phyloP scores from a whole-genome alignment of 2,113 vertebrate species.

The Neotragus pygmaeus region DNA sequence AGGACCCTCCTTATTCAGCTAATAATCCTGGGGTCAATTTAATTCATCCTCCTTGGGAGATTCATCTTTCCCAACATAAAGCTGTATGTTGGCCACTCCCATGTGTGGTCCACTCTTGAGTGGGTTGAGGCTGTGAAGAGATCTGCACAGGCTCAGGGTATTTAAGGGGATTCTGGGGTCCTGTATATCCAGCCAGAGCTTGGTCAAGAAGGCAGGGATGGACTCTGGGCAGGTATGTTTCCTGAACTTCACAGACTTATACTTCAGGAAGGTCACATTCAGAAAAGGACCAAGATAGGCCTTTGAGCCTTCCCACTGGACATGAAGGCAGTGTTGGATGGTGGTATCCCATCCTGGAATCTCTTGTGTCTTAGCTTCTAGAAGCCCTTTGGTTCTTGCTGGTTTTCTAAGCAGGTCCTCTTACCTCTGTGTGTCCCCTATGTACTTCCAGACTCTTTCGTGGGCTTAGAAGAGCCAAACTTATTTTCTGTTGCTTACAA shows the following conservation, averaged over 20 bases:
- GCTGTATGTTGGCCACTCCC: accelerated
- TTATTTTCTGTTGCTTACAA: not conserved
- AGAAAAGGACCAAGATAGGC: accelerated
- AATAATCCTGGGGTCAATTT: not conserved
- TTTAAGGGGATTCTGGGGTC: not conserved
- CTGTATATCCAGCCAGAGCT: not conserved
- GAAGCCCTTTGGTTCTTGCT: not conserved
- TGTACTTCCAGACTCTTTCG: not conserved
- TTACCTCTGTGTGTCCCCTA: not conserved
- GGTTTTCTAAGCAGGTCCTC: not conserved
- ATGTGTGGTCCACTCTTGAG: not conserved
- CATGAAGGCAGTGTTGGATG: not conserved
- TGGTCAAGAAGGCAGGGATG: not conserved
- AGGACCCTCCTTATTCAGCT: not conserved
- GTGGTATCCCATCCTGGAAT: not conserved
- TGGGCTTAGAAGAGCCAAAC: not conserved
- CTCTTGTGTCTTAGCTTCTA: not conserved
- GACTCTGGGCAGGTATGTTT: not conserved
- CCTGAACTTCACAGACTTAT: not conserved
- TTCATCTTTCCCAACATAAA: not conserved
- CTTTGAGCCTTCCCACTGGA: not conserved
- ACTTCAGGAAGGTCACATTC: not conserved
- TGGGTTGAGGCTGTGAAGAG: not conserved
- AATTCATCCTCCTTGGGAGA: not conserved
- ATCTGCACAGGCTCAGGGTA: not conserved